phyloP scores from a whole-genome alignment of 2,797 vertebrate genomes.

The Alca torda region DNA sequence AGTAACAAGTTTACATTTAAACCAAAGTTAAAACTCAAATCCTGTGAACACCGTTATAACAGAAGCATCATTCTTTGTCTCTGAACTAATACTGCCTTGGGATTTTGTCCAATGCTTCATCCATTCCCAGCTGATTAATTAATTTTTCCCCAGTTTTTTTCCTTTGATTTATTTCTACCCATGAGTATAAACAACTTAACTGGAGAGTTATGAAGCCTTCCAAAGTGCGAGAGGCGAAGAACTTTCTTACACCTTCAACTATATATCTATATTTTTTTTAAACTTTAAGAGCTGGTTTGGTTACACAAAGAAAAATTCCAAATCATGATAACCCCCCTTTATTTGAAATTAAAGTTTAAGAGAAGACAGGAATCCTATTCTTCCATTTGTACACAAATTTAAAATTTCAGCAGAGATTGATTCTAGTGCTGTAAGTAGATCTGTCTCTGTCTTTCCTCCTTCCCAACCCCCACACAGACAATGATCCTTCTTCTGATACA shows the following conservation, averaged over 20 bases:
- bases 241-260: not conserved
- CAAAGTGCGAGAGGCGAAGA: not conserved
- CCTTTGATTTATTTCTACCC: not conserved
- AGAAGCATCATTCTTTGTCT: not conserved
- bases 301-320: not conserved
- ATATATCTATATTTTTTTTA: not conserved
- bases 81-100: not conserved
- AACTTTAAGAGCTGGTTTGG: not conserved
- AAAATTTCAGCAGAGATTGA: not conserved
- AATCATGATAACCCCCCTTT: not conserved
- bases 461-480: not conserved
- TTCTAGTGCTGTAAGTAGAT: not conserved
- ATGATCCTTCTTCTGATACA: not conserved
- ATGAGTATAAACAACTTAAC: not conserved
- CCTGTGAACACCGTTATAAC: not conserved
- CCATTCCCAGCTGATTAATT: not conserved
- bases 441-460: not conserved
- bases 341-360: not conserved
- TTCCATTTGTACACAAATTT: not conserved
- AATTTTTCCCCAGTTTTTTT: not conserved
- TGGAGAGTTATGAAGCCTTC: not conserved
- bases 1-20: not conserved
- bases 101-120: not conserved
- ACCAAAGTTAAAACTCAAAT: not conserved
- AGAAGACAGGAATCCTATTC: not conserved